Percentiles rank a stretch among this genome's conserved stretches.
Conservation (phyloP, 2,113 vertebrate genomes). For the Tragelaphus imberbis region DNA sequence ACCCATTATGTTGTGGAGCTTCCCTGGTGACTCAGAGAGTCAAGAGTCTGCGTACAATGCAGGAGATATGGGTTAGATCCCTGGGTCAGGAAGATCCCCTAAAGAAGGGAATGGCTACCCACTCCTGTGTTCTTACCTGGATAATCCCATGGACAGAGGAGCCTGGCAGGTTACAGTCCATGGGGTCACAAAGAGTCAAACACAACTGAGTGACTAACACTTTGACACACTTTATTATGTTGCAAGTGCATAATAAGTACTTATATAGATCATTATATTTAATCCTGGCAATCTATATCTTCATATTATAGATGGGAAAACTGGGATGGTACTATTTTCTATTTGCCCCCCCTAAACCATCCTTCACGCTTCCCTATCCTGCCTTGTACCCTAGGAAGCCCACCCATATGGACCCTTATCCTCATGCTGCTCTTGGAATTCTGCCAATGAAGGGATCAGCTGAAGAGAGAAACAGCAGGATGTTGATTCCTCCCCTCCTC, state of each 20-base stretch:
- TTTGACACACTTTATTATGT: background rate
- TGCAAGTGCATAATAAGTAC: background rate
- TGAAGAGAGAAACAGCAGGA: background rate
- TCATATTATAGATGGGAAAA: background rate
- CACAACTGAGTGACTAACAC: background rate
- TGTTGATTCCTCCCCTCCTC: background rate
- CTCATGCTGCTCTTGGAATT: background rate
- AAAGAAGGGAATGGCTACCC: background rate
- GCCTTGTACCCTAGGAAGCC: background rate
- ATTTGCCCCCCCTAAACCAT: background rate
- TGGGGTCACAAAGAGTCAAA: background rate
- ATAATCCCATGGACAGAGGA: background rate
- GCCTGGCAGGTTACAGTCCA: background rate
- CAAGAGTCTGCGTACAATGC: background rate
- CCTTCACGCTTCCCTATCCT: background rate
- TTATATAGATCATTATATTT: background rate
- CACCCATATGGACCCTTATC: background rate
- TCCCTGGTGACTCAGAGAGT: background rate
- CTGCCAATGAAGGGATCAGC: background rate
- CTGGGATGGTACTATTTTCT: background rate
- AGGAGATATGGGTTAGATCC: background rate
- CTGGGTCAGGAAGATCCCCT: background rate
- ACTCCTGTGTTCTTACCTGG: background rate
- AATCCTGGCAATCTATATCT: background rate
- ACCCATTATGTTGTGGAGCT: background rate